A percentile compares a stretch with the other conserved stretches of the same genome.
These are phyloP conservation scores for Nematostella vectensis DNA, from an alignment of 92 coral and sea anemone genomes.

Conservation along the genomic window DNA sequence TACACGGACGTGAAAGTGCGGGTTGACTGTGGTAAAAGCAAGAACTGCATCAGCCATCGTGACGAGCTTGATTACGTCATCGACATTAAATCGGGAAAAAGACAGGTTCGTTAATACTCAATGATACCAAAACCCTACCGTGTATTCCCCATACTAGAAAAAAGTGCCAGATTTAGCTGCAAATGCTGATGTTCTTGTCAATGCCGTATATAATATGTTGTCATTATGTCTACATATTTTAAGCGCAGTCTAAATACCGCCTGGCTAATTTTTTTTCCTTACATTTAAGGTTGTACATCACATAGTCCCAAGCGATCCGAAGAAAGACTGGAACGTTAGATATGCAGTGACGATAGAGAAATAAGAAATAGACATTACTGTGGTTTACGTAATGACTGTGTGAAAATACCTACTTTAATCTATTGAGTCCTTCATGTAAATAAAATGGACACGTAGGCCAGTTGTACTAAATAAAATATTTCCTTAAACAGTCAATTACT, in stretches of 20 bases:
- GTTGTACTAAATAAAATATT: too few relatives aligned
- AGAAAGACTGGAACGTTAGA: slow-evolving; percentile 53
- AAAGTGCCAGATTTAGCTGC: too few relatives aligned
- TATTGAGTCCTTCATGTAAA: too few relatives aligned
- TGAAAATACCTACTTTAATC: too few relatives aligned
- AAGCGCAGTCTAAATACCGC: neutral
- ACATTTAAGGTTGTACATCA: slow-evolving; percentile 55
- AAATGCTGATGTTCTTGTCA: too few relatives aligned
- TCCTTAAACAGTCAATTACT: too few relatives aligned
- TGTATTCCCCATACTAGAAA: too few relatives aligned
- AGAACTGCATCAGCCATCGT: slow-evolving; percentile 75
- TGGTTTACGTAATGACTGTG: too few relatives aligned
- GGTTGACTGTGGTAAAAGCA: slow-evolving; percentile 67
- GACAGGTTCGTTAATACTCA: slow-evolving; percentile 50
- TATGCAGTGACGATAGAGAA: slow-evolving; percentile 44
- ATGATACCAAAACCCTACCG: neutral
- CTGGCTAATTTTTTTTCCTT: slow-evolving; percentile 1
- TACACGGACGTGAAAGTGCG: slow-evolving; percentile 64
- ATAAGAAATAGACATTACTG: too few relatives aligned
- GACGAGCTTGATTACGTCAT: slow-evolving; percentile 72
- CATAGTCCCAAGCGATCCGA: slow-evolving; percentile 52
- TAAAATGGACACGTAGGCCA: too few relatives aligned
- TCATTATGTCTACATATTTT: too few relatives aligned
- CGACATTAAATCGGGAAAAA: slow-evolving; percentile 48
- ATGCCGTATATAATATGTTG: too few relatives aligned